These are phyloP conservation scores for Glossophaga mutica DNA, from an alignment of 2,797 vertebrate species.

Conservation along the genomic window DNA sequence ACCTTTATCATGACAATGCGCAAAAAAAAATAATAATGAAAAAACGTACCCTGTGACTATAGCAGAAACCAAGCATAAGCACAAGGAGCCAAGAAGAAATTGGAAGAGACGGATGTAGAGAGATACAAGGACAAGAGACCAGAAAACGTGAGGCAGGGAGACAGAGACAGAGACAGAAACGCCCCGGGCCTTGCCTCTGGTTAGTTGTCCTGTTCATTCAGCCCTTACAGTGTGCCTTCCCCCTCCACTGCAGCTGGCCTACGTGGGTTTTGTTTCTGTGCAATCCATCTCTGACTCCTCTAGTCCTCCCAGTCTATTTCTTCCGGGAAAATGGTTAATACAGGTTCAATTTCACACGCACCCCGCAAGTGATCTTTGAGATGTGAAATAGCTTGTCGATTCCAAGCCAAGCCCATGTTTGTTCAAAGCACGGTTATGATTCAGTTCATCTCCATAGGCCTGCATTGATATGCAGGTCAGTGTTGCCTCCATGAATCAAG, in stretches of 20 bases:
- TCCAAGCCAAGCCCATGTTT: constrained; percentile 20
- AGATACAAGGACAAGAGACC: neutral
- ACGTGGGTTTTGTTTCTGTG: neutral
- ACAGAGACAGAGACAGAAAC: neutral
- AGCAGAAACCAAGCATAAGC: neutral
- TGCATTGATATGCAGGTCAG: neutral
- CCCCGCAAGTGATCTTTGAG: constrained; percentile 36
- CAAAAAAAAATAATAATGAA: neutral
- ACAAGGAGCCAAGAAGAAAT: neutral
- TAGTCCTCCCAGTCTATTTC: neutral
- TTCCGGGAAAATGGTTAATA: constrained; percentile 11
- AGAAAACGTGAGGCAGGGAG: neutral
- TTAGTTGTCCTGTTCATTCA: neutral
- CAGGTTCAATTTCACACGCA: constrained; percentile 7
- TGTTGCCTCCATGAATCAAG: neutral
- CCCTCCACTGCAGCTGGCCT: neutral
- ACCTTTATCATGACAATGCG: neutral
- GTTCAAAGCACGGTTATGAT: neutral
- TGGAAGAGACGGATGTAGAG: neutral
- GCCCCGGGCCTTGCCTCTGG: neutral
- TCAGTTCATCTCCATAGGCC: neutral
- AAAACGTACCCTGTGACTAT: neutral
- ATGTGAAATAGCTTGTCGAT: neutral
- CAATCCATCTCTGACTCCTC: neutral
- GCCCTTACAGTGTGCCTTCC: no score